Evolutionary conservation across 64 coral and sea anemone species (phyloP).

Genomic region (Dendrophyllia cribrosa): DNA sequence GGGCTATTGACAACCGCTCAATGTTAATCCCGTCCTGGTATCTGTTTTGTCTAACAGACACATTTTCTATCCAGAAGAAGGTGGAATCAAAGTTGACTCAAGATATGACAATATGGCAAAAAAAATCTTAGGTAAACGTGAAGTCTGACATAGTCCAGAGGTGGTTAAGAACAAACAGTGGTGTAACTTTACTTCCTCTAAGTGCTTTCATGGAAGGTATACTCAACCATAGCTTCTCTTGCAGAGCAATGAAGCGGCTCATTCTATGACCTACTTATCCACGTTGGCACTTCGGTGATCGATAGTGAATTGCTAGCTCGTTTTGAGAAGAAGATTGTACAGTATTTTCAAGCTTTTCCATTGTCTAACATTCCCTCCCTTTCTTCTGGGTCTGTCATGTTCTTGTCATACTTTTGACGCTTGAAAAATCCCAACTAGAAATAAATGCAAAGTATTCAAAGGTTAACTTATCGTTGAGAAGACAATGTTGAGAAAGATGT

Average conservation of each 20-base stretch:
- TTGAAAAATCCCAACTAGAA: conserved; percentile 72
- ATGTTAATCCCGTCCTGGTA: too few species aligned
- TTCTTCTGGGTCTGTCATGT: conserved; percentile 47
- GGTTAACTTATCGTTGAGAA: neutral
- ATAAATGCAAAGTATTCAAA: neutral
- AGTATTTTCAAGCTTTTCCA: conserved; percentile 4
- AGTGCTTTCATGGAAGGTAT: too few species aligned
- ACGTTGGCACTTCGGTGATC: neutral
- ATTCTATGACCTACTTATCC: neutral
- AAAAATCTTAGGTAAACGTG: too few species aligned
- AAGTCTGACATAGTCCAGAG: too few species aligned
- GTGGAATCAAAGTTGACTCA: too few species aligned
- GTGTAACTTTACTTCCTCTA: too few species aligned
- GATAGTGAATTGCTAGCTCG: neutral
- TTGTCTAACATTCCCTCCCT: conserved; percentile 51
- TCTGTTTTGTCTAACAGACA: too few species aligned
- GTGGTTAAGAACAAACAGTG: too few species aligned
- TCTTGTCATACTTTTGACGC: conserved; percentile 71
- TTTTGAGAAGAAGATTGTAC: neutral
- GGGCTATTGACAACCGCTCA: too few species aligned
- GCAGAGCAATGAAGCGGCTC: neutral
- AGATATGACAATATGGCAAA: too few species aligned
- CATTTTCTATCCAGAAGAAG: too few species aligned
- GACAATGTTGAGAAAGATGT: too few species aligned
- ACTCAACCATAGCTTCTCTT: neutral